Evolutionary conservation across 2,113 vertebrate genomes (phyloP), one percentile per base, ranked within the genome.

Genomic region (Neoarius graeffei): DNA sequence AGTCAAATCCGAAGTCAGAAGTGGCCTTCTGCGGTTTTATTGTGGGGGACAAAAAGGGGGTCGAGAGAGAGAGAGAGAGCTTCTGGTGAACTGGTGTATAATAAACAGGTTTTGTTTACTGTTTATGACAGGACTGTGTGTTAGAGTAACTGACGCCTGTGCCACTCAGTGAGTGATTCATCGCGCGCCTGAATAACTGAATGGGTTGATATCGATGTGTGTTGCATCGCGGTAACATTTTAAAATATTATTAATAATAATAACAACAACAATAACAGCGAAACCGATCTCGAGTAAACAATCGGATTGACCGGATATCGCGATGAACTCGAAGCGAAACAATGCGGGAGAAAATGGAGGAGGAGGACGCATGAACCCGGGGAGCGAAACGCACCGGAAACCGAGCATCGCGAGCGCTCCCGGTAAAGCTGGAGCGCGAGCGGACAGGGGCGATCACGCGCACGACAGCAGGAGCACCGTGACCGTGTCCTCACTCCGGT

Each of bases 401-500:
- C 92, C 93, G 35, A 94, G 85, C 76, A 91, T 93, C 23, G 93
- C 92, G 52, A 94, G 92, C 86, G 69, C 92, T 0, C 81, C 88
- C 5, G 92, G 85, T 2, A 96, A 95, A 64, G 77, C 88, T 1
- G 94, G 92, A 20, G 85, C 19, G 91, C 77, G 15, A 93, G 91
- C 84, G 90, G 64, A 84, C 83, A 4, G 84, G 42, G 56, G 74
- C 30, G 59, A 87, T 23, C 50, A 89, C 62, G 87, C 74, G 13
- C 66, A 91, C 27, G 94, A 94, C 87, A 91, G 92, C 57, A 82
- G 80, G 30, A 62, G 82, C 69, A 88, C 86, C 87, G 30, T 96
- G 90, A 94, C 95, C 0, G 93, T 95, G 4, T 95, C 95, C 2
- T 94, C 94, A 0, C 93, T 96, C 23, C 94, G 95, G 15, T 94